Base-by-base conservation (phyloP, 2,797 vertebrate species). In the Loriculus beryllinus region DNA sequence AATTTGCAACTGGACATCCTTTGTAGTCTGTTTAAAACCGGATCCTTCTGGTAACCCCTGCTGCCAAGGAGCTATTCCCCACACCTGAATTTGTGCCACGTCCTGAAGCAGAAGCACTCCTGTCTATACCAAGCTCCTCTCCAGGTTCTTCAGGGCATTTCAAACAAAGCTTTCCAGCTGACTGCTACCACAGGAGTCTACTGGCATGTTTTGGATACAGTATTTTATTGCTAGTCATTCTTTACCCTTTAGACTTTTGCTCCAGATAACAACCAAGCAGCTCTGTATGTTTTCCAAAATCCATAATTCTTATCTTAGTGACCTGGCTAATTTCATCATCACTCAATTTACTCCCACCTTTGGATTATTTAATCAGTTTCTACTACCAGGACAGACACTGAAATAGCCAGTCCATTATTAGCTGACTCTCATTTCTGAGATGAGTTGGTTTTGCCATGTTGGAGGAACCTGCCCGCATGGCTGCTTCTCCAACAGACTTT, bases 231-330 rank as follows among this genome's bases (percentile, higher is more conserved):
- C 49, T 70, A 94, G 76, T 45, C 69, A 88, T 86, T 28, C 68
- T 91, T 91, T 62, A 88, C 79, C 74, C 78, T 94, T 80, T 62
- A 91, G 82, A 94, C 85, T 93, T 92, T 67, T 78, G 65, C 43
- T 80, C 76, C 62, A 81, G 77, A 21, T 78, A 81, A 78, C 56
- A 80, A 26, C 56, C 45, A 8, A 60, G 21, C 26, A 52, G 29
- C 35, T 77, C 78, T 2, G 1, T 29, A 39, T 39, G 33, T 52
- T 90, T 90, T 64, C 87, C 10, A 17, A 94, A 92, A 91, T 90
- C 87, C 57, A 43, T 0, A 23, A 70, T 88, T 77, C 52, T 76
- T 94, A 96, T 91, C 42, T 0, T 39, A n/a, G 42, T 83, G 69
- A 88, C 76, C 35, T 6, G 4, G 59, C 25, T 86, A 78, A 83